phyloP scores from a whole-genome alignment of 2,113 vertebrate species.

The Cisticola juncidis region DNA sequence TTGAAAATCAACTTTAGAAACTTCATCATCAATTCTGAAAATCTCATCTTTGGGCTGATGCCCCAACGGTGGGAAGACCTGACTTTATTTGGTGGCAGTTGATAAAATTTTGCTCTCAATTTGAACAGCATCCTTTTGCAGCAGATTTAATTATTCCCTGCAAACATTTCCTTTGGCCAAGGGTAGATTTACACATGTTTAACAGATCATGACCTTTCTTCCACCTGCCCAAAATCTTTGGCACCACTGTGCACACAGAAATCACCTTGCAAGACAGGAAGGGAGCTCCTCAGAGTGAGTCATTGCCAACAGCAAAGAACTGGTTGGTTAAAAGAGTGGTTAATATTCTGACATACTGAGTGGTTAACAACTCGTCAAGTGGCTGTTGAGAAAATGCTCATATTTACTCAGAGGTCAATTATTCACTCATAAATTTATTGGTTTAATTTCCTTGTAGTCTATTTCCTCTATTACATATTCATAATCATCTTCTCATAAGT shows the following conservation, averaged over 20 bases:
- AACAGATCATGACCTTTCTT: background rate
- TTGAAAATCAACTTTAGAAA: background rate
- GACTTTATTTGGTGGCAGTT: background rate
- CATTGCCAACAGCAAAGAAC: background rate
- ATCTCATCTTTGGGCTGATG: background rate
- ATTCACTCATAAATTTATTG: slow-evolving; percentile 47
- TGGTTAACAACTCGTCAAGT: slow-evolving; percentile 26
- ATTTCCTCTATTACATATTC: slow-evolving; percentile 39
- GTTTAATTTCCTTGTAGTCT: slow-evolving; percentile 47
- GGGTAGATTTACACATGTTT: background rate
- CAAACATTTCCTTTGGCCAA: background rate
- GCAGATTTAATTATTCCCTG: background rate
- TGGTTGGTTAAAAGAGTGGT: background rate
- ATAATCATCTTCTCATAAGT: slow-evolving; percentile 24
- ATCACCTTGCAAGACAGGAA: background rate
- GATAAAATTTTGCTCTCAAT: background rate
- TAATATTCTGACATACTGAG: slow-evolving; percentile 21
- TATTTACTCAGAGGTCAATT: slow-evolving; percentile 55
- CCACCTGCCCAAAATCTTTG: background rate
- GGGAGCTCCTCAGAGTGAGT: background rate
- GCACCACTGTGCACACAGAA: background rate
- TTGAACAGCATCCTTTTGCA: background rate
- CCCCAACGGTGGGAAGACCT: background rate
- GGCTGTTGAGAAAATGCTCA: background rate
- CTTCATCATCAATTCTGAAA: background rate